Conservation (phyloP, 2,888 invertebrate genomes). For the Palloptera scutellata region DNA sequence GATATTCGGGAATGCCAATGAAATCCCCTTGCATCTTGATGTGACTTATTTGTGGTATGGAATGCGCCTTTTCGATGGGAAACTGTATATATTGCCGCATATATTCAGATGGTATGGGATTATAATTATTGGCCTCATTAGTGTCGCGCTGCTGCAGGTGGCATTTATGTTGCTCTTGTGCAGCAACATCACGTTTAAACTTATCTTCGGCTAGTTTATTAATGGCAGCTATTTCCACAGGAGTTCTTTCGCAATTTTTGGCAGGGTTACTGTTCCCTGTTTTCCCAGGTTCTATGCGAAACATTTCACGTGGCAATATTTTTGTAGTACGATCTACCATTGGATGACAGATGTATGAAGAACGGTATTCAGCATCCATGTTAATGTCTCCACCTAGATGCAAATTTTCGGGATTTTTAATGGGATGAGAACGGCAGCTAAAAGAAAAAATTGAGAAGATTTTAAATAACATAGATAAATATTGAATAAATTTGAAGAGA, state of each 20-base stretch:
- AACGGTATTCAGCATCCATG: conserved; percentile 54
- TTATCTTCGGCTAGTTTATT: conserved; percentile 47
- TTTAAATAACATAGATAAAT: neutral
- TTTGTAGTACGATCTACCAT: conserved; percentile 55
- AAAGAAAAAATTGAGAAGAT: neutral
- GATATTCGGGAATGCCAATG: conserved; percentile 59
- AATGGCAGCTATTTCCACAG: conserved; percentile 30
- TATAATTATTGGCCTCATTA: conserved; percentile 38
- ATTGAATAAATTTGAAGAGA: neutral
- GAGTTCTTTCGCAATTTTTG: conserved; percentile 4
- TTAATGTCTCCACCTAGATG: conserved; percentile 47
- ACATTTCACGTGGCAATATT: conserved; percentile 57
- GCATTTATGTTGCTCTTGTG: conserved; percentile 49
- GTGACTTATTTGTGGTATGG: conserved; percentile 63
- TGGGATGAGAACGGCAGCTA: conserved; percentile 57
- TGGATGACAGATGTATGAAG: conserved; percentile 58
- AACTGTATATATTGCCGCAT: conserved; percentile 58
- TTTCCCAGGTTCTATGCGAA: conserved; percentile 45
- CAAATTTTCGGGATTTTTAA: conserved; percentile 56
- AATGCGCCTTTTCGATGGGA: conserved; percentile 60
- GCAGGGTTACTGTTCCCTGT: neutral
- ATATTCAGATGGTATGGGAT: conserved; percentile 59
- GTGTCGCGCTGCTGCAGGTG: conserved; percentile 51
- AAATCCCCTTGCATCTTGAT: conserved; percentile 61
- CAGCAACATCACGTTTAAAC: conserved; percentile 48